Percentiles rank a stretch among this genome's conserved stretches.
phyloP scores from a whole-genome alignment of 2,797 vertebrate genomes.

The Australoheros facetus region DNA sequence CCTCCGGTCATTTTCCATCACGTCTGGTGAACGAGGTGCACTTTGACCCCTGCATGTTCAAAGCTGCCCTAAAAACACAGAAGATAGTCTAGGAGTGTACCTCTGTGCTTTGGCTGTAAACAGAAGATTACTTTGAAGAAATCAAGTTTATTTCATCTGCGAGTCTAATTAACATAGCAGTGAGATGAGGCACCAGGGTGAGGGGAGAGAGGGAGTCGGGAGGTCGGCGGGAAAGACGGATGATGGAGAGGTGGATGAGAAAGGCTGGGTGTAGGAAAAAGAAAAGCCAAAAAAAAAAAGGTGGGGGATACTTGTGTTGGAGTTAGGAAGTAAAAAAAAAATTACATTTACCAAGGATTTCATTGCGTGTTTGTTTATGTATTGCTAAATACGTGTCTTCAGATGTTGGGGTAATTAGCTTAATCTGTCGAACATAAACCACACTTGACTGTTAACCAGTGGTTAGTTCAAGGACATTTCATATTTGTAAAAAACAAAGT shows the following conservation, averaged over 20 bases:
- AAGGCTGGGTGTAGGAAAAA: neutral
- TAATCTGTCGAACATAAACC: neutral
- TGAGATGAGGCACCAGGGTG: conserved; percentile 9
- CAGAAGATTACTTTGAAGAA: neutral
- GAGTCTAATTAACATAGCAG: conserved; percentile 16
- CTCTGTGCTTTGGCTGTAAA: neutral
- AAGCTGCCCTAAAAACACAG: conserved; percentile 30
- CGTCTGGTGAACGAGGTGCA: conserved; percentile 47
- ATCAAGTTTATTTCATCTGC: conserved; percentile 9
- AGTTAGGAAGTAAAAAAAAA: neutral
- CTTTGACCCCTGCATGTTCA: conserved; percentile 63
- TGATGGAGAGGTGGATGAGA: neutral
- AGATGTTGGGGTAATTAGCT: neutral
- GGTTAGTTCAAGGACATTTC: neutral
- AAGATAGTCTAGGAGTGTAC: neutral
- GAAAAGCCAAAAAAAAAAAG: neutral
- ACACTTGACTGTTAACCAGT: neutral
- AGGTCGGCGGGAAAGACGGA: neutral
- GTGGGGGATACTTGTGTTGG: neutral
- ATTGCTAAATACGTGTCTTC: neutral
- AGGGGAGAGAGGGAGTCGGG: neutral
- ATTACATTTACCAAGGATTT: neutral
- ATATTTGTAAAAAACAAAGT: neutral
- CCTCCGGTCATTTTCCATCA: conserved; percentile 72
- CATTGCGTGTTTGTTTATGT: neutral